phyloP scores from a whole-genome alignment of 2,113 vertebrate genomes.

The Rhea pennata region DNA sequence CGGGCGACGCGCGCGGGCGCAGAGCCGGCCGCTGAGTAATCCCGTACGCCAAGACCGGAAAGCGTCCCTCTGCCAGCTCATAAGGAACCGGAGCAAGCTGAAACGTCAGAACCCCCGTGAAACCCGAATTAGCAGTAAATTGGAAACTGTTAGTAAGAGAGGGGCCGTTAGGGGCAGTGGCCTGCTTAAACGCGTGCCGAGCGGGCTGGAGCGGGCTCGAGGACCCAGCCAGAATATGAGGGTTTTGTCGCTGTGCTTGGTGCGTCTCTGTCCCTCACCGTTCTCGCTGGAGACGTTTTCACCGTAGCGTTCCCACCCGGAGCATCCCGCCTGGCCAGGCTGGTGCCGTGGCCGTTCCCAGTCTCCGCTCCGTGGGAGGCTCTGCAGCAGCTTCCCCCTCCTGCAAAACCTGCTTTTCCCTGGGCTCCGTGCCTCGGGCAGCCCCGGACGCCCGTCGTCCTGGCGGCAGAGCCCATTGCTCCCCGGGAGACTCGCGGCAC shows the following conservation, averaged over 20 bases:
- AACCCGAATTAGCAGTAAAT: not conserved
- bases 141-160: not conserved
- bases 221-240: accelerated
- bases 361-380: too few species aligned
- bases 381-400: too few species aligned
- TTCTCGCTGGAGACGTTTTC: accelerated
- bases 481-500: too few species aligned
- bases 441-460: too few species aligned
- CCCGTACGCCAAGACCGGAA: not conserved
- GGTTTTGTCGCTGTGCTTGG: not conserved
- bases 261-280: accelerated
- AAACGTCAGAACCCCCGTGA: accelerated
- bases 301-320: accelerated
- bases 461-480: too few species aligned
- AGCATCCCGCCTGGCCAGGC: accelerated
- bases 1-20: not conserved
- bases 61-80: not conserved
- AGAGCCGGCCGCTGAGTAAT: not conserved
- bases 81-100: not conserved
- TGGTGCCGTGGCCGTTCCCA: not conserved
- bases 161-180: accelerated
- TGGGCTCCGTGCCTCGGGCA: too few species aligned
- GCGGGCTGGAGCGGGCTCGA: accelerated
- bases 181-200: accelerated
- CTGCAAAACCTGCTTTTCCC: too few species aligned